Base-by-base conservation (phyloP, 2,113 vertebrate genomes). In the Ameiurus melas region DNA sequence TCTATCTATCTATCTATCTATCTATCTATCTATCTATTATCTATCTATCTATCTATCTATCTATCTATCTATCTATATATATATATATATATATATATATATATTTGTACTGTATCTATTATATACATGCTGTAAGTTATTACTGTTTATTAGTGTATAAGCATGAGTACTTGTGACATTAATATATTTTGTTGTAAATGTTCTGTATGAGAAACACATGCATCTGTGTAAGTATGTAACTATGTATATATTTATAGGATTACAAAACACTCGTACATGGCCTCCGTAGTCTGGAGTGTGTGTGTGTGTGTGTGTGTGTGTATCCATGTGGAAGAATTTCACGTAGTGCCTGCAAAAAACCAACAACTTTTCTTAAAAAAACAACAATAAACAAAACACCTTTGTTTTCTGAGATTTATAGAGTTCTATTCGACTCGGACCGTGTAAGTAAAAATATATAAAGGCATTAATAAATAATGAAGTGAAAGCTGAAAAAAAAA, bases 121-220 rank as follows among this genome's bases (percentile, higher is more conserved):
- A 73, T 89, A 85, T 87, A 87, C 92, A 92, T 92, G 91, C 93
- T 92, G 91, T 95, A 95, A 95, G 92, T 95, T 96, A 95, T 94
- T 91, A 84, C 83, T 95, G 93, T 94, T 90, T 89, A 90, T 91
- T 95, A 94, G 94, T 94, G 94, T 89, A 92, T 94, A 94, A 93
- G 93, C 94, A 94, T 94, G 94, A 94, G 91, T 93, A 93, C 93
- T 91, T 93, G 92, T 95, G 93, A 95, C 94, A 95, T 95, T 96
- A 96, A 96, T 95, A 96, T 96, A 96, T 96, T 95, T 94, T 93
- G 92, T 92, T 91, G 92, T 93, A 89, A 89, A 91, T 91, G 89
- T 94, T 92, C 90, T 90, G 93, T 93, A 92, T 89, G 93, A 93
- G 90, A 94, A 92, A 93, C 90, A 91, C 93, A 91, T 92, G 90